phyloP scores from a whole-genome alignment of 2,888 invertebrate species.

The Unio delphinus region DNA sequence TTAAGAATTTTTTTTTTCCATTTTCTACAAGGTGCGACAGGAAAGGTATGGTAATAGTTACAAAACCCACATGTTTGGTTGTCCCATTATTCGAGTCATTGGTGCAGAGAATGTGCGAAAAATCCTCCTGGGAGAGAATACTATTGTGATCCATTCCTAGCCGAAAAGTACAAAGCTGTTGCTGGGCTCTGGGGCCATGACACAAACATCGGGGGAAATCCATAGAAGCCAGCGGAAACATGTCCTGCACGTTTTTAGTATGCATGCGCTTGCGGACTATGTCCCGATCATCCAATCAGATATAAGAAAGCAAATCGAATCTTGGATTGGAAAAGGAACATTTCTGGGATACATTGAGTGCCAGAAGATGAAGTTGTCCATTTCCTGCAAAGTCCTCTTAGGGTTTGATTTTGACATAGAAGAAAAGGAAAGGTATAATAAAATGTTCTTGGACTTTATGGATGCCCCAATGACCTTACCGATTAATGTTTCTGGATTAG shows the following conservation, averaged over 20 bases:
- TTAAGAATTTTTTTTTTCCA: conserved; percentile 6
- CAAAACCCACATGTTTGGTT: conserved; percentile 64
- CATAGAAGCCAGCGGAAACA: conserved; percentile 44
- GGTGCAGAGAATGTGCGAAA: conserved; percentile 56
- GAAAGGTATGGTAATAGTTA: conserved; percentile 55
- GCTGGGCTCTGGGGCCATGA: conserved; percentile 52
- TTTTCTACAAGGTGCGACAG: conserved; percentile 36
- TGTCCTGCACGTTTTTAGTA: conserved; percentile 39
- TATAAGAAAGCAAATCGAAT: conserved; percentile 16
- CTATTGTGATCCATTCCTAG: conserved; percentile 48
- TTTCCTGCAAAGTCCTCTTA: conserved; percentile 46
- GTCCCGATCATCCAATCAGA: conserved; percentile 29
- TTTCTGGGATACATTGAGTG: conserved; percentile 51
- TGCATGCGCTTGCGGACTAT: conserved; percentile 31
- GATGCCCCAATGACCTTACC: conserved; percentile 62
- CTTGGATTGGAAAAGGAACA: conserved; percentile 33
- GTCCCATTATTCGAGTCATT: conserved; percentile 58
- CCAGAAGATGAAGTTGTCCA: conserved; percentile 43
- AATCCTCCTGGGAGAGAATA: conserved; percentile 56
- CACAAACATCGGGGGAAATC: conserved; percentile 38
- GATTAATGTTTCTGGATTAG: conserved; percentile 59
- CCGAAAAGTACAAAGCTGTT: conserved; percentile 46
- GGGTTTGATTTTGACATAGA: conserved; percentile 40
- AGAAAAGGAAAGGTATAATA: conserved; percentile 17
- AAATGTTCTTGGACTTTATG: conserved; percentile 39